Evolutionary conservation across 2,888 invertebrate genomes (phyloP), one percentile per base, ranked within the genome.

Genomic region (Drosophila dives): DNA sequence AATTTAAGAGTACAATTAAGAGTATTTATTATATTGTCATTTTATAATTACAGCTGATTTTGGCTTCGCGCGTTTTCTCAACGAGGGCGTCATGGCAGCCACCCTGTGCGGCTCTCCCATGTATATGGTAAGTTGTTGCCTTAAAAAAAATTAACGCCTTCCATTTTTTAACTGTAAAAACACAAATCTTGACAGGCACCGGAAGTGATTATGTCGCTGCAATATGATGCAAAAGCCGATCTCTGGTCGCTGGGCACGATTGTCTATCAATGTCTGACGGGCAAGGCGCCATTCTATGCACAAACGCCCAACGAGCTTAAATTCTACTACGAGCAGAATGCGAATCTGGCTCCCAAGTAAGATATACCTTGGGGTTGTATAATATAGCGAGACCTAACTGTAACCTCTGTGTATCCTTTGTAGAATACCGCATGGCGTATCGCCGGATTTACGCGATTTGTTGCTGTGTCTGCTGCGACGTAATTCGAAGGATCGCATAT

Each of bases 51-150:
- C 93, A 97, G 99, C 99, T 91, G 99, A 99, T 94, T 99, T 99
- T 94, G 99, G 99, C 59, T 99, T 99, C 94, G 99, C 99, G 62
- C 95, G 99, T 92, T 99, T 99, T 94, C 95, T 99, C 54, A 97
- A 98, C 94, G 99, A 99, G 92, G 99, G 99, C 76, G 99, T 98
- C 64, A 99, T 99, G 99, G 99, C 99, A 64, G 99, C 99, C 75
- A 99, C 99, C 38, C 94, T 99, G 49, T 99, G 99, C 93, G 99
- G 99, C 54, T 99, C 99, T 55, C 99, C 99, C 17, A 99, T 99
- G 99, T 99, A 99, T 92, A 99, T 99, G 99, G 98, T 98, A 94
- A 94, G 91, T 51, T 3, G 7, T 32, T n/a, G 17, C 2, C 42
- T 17, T 7, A n/a, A 42, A n/a, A 29, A n/a, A 10, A 50, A 55